Percentiles rank a stretch among this genome's conserved stretches.
Conservation (phyloP, 2,888 invertebrate species). For the Cheilosia pagana region DNA sequence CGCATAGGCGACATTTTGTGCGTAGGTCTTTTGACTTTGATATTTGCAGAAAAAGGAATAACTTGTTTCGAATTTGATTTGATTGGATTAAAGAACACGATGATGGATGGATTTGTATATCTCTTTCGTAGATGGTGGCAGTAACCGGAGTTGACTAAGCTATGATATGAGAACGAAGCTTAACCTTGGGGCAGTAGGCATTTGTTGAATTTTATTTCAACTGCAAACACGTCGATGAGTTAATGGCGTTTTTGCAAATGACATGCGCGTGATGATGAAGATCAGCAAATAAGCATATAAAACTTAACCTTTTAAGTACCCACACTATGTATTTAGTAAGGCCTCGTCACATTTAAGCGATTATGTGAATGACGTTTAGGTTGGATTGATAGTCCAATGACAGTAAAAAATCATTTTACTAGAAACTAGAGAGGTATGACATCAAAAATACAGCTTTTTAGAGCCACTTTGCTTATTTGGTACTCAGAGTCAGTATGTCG, state of each 20-base stretch:
- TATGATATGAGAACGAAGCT: not conserved
- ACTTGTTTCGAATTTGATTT: constrained; percentile 30
- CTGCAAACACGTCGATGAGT: not conserved
- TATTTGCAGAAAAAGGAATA: constrained; percentile 40
- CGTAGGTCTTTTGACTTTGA: constrained; percentile 60
- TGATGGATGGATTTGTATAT: constrained; percentile 36
- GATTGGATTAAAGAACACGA: constrained; percentile 31
- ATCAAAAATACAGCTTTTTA: too few species aligned
- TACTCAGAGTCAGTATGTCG: too few species aligned
- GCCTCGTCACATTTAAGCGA: too few species aligned
- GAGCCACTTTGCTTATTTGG: too few species aligned
- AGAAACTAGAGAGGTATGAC: too few species aligned
- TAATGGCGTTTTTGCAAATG: not conserved
- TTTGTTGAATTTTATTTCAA: not conserved
- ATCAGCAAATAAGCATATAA: not conserved
- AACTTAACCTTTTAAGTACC: too few species aligned
- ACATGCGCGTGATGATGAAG: constrained; percentile 7
- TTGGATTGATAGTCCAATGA: too few species aligned
- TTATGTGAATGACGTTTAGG: too few species aligned
- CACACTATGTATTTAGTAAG: too few species aligned
- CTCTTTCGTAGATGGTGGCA: not conserved
- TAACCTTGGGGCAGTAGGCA: constrained; percentile 3
- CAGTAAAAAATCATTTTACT: too few species aligned
- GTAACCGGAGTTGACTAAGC: constrained; percentile 4
- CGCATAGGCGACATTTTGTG: constrained; percentile 30